Percentiles rank a stretch among this genome's conserved stretches.
These are phyloP conservation scores for Stichodactyla helianthus DNA, from an alignment of 64 coral and sea anemone species.

Conservation along the genomic window DNA sequence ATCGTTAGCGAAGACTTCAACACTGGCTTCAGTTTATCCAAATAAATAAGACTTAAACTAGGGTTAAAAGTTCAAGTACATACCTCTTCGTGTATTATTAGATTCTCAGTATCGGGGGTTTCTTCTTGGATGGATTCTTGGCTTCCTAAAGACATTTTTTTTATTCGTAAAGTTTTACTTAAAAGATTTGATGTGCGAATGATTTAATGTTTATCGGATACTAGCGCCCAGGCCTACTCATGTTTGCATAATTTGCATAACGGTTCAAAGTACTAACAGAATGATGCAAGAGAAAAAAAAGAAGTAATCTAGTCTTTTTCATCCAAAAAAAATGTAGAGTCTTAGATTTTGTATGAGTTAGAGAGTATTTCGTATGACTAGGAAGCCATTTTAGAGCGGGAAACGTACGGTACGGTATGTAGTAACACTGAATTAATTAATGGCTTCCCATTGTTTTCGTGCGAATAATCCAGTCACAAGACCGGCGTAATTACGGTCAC, in stretches of 20 bases:
- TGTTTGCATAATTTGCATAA: neutral
- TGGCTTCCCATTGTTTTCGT: no score
- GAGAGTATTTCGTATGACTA: no score
- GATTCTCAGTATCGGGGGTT: neutral
- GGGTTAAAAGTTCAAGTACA: neutral
- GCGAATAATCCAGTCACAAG: no score
- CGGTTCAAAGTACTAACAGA: no score
- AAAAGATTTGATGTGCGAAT: neutral
- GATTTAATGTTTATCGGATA: neutral
- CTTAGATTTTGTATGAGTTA: no score
- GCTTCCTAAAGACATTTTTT: constrained; percentile 4
- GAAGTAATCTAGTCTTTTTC: no score
- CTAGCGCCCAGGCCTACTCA: neutral
- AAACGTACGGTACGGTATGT: no score
- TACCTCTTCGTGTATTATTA: neutral
- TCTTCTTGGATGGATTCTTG: neutral
- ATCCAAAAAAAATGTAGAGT: no score
- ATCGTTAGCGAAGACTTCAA: neutral
- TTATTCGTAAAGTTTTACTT: neutral
- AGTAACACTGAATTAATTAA: no score
- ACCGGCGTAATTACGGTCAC: no score
- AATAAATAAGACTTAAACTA: neutral
- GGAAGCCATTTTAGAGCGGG: no score
- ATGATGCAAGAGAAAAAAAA: no score
- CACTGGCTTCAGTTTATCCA: neutral